A percentile compares a stretch with the other conserved stretches of the same genome.
Conservation (phyloP, 2,113 vertebrate species). For the Trinectes maculatus region DNA sequence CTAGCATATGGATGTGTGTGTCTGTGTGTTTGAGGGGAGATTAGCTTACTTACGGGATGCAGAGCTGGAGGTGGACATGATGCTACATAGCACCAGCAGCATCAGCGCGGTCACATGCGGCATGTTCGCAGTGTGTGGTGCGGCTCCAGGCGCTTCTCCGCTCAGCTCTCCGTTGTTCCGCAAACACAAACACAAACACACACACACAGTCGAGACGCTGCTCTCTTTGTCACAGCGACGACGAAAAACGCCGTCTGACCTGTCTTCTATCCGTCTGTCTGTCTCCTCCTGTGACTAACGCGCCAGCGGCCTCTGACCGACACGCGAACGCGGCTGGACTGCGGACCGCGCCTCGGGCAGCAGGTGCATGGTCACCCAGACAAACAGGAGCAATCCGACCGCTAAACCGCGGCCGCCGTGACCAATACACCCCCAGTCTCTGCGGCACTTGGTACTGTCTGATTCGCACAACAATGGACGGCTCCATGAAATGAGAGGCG, state of each 20-base stretch:
- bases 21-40: slow-evolving; percentile 23
- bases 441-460: slow-evolving; percentile 58
- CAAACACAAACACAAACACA: too few species aligned
- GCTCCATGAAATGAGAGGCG: background rate
- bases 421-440: slow-evolving; percentile 44
- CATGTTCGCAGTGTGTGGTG: slow-evolving; percentile 41
- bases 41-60: slow-evolving; percentile 67
- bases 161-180: slow-evolving; percentile 13
- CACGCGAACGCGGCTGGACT: background rate
- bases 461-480: slow-evolving; percentile 23
- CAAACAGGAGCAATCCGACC: background rate
- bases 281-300: too few species aligned
- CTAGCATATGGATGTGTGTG: background rate
- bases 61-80: slow-evolving; percentile 43
- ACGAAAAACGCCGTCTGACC: slow-evolving; percentile 4
- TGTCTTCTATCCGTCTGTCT: too few species aligned
- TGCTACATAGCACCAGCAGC: slow-evolving; percentile 49
- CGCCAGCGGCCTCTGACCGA: background rate
- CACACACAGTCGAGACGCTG: slow-evolving; percentile 1
- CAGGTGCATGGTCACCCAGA: slow-evolving; percentile 50
- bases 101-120: slow-evolving; percentile 1
- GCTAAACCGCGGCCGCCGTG: background rate
- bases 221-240: slow-evolving; percentile 25
- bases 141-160: background rate
- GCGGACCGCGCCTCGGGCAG: slow-evolving; percentile 17